These are phyloP conservation scores for Hormaphis cornu DNA, from an alignment of 1,140 invertebrate species.

Conservation along the genomic window DNA sequence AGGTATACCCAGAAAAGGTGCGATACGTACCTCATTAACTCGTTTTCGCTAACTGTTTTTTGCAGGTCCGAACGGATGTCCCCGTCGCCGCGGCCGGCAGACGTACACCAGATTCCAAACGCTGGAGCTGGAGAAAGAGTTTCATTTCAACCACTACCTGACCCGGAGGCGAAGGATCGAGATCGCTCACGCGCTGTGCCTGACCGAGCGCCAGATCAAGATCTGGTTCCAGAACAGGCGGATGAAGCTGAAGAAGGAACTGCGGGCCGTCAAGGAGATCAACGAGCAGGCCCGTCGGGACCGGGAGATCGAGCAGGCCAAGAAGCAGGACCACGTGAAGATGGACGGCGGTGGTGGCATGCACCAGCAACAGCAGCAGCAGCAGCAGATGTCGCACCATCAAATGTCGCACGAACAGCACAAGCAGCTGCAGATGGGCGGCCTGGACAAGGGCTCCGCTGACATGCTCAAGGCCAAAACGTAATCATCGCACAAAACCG, in stretches of 20 bases:
- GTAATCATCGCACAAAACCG: background rate
- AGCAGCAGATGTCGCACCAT: constrained; percentile 9
- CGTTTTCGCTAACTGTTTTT: constrained; percentile 43
- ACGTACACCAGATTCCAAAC: constrained; percentile 95
- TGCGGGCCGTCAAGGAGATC: constrained; percentile 85
- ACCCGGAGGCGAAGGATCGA: constrained; percentile 91
- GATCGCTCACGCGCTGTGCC: constrained; percentile 89
- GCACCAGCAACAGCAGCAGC: constrained; percentile 44
- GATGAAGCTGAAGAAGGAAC: constrained; percentile 96
- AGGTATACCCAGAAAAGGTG: too few relatives aligned
- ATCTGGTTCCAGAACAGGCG: constrained; percentile 96
- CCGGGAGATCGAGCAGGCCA: constrained; percentile 79
- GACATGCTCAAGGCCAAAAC: constrained; percentile 38
- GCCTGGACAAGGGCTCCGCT: constrained; percentile 35
- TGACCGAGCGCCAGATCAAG: constrained; percentile 94
- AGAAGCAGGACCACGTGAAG: constrained; percentile 75
- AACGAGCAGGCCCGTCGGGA: constrained; percentile 86
- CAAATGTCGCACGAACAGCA: constrained; percentile 33
- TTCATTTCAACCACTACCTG: constrained; percentile 96
- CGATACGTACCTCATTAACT: too few relatives aligned
- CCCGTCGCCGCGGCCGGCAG: constrained; percentile 82
- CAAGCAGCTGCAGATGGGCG: constrained; percentile 36
- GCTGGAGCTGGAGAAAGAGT: constrained; percentile 92
- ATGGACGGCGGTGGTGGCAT: constrained; percentile 50
- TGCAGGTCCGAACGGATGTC: constrained; percentile 90